These are phyloP conservation scores for Falcunculus frontatus DNA, from an alignment of 2,113 vertebrate species.

Conservation along the genomic window DNA sequence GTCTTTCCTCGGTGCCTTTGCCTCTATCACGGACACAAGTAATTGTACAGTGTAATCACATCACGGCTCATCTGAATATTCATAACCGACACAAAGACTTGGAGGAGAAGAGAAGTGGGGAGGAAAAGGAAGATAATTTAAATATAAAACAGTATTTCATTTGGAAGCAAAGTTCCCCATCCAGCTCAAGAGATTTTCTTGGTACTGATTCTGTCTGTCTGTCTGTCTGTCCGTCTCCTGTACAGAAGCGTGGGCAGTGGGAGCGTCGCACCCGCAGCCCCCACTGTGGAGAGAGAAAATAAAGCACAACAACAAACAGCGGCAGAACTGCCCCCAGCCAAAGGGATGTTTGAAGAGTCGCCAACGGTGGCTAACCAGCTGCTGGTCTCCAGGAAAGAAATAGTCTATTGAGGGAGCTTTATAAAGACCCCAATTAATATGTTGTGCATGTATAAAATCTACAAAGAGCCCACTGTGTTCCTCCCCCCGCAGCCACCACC, in stretches of 20 bases:
- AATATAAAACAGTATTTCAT: constrained; percentile 71
- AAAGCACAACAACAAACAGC: constrained; percentile 53
- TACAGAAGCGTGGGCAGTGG: not conserved
- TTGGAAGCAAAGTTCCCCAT: constrained; percentile 55
- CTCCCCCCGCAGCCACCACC: constrained; percentile 58
- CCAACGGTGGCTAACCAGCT: constrained; percentile 71
- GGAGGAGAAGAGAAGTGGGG: constrained; percentile 57
- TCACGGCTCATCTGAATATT: constrained; percentile 85
- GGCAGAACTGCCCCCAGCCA: constrained; percentile 60
- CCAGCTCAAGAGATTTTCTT: constrained; percentile 17
- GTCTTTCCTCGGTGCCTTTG: constrained; percentile 39
- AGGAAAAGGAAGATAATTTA: constrained; percentile 68
- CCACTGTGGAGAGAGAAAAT: constrained; percentile 27
- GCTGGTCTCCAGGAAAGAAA: constrained; percentile 72
- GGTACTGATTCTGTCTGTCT: constrained; percentile 2
- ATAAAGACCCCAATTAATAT: constrained; percentile 77
- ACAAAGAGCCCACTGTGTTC: constrained; percentile 78
- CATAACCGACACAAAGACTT: constrained; percentile 78
- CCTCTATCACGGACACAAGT: constrained; percentile 76
- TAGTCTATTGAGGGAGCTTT: constrained; percentile 72
- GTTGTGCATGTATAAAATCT: constrained; percentile 73
- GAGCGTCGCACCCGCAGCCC: not conserved
- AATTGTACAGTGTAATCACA: constrained; percentile 87
- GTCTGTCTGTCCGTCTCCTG: not conserved
- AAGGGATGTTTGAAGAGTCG: constrained; percentile 70